phyloP scores from a whole-genome alignment of 2,797 vertebrate genomes.

The Tokudaia muenninki region DNA sequence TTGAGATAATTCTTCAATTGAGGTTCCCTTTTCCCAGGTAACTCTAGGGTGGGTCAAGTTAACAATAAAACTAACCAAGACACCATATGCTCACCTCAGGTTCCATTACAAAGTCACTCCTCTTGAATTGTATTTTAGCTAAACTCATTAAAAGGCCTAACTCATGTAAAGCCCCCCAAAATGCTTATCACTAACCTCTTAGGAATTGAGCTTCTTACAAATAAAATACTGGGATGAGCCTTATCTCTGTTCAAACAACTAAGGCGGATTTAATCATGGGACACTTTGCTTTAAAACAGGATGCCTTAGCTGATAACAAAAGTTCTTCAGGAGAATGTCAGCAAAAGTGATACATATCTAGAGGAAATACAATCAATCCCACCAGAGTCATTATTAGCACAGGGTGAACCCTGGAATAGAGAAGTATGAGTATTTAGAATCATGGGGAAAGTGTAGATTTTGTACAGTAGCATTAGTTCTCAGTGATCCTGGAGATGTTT shows the following conservation, averaged over 20 bases:
- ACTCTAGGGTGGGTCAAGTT: background rate
- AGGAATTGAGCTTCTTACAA: background rate
- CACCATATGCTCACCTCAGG: background rate
- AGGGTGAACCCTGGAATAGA: background rate
- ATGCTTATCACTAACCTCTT: background rate
- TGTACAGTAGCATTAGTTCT: background rate
- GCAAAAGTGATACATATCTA: slow-evolving; percentile 15
- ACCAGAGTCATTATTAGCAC: slow-evolving; percentile 14
- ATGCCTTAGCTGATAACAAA: slow-evolving; percentile 39
- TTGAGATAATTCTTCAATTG: background rate
- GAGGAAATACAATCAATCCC: background rate
- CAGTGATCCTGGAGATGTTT: background rate
- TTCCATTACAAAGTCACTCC: slow-evolving; percentile 29
- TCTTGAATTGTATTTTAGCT: background rate
- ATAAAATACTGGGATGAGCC: slow-evolving; percentile 17
- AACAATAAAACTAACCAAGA: background rate
- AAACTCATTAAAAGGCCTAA: background rate
- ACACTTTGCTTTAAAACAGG: slow-evolving; percentile 7
- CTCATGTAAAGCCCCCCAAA: slow-evolving; percentile 10
- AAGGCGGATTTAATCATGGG: background rate
- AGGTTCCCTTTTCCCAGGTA: background rate
- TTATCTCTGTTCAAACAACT: slow-evolving; percentile 12
- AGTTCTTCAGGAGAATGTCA: slow-evolving; percentile 7
- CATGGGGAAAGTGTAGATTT: background rate
- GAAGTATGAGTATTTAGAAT: background rate